Conservation (phyloP, 2,888 invertebrate species). For the Empis livida region DNA sequence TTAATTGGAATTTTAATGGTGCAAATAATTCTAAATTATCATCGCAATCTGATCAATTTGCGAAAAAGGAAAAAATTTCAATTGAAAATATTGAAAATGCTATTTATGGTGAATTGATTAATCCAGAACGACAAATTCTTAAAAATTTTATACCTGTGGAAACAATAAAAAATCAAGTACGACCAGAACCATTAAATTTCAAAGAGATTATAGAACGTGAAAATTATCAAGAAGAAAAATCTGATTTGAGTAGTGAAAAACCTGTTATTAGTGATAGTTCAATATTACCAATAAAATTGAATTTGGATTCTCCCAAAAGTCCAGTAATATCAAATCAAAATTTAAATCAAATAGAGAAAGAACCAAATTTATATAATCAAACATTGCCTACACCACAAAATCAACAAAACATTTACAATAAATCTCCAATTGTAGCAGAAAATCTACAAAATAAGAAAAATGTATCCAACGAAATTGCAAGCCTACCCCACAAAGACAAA, state of each 20-base stretch:
- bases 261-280: background rate
- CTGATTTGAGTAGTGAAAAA: conserved; percentile 5
- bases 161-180: background rate
- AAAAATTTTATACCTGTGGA: conserved; percentile 4
- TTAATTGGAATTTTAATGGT: background rate
- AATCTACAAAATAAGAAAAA: background rate
- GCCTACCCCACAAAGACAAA: background rate
- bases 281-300: too few species aligned
- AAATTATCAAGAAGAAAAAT: conserved; percentile 5
- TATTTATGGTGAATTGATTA: conserved; percentile 32
- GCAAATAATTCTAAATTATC: background rate
- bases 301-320: too few species aligned
- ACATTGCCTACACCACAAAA: background rate
- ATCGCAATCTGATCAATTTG: conserved; percentile 10
- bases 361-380: too few species aligned
- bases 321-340: too few species aligned
- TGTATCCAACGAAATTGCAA: background rate
- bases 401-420: background rate
- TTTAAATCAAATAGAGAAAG: too few species aligned
- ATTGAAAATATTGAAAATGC: conserved; percentile 35
- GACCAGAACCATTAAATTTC: conserved; percentile 1
- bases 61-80: conserved; percentile 22
- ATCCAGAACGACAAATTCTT: conserved; percentile 8
- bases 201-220: background rate
- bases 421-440: background rate